Percentiles rank a stretch among this genome's conserved stretches.
Conservation (phyloP, 2,113 vertebrate genomes). For the Planiliza haematocheilus region DNA sequence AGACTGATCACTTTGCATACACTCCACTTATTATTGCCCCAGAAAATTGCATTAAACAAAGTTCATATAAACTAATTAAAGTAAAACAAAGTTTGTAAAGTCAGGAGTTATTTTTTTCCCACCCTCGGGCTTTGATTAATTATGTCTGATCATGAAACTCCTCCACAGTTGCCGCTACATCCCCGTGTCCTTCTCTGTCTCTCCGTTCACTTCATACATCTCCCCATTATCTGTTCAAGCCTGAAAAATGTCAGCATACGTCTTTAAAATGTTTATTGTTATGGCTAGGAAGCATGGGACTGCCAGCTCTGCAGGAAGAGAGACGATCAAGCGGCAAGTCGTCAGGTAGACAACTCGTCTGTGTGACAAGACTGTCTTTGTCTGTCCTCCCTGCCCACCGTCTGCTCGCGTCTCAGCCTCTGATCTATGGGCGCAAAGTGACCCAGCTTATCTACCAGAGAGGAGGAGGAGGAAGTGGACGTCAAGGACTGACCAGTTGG, state of each 20-base stretch:
- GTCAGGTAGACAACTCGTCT: slow-evolving; percentile 20
- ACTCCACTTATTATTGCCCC: no score
- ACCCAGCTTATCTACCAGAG: slow-evolving; percentile 21
- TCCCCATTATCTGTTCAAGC: slow-evolving; percentile 12
- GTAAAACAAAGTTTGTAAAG: no score
- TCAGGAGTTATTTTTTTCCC: neutral
- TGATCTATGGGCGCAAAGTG: slow-evolving; percentile 27
- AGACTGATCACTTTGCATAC: no score
- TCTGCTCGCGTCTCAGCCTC: neutral
- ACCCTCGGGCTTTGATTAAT: slow-evolving; percentile 1
- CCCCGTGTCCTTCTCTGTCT: neutral
- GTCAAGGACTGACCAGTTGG: neutral
- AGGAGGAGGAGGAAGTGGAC: neutral
- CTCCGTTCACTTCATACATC: slow-evolving; percentile 36
- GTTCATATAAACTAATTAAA: no score
- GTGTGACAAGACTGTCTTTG: slow-evolving; percentile 22
- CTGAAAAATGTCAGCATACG: slow-evolving; percentile 21
- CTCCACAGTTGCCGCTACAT: neutral
- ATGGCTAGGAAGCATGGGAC: slow-evolving; percentile 18
- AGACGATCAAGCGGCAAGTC: slow-evolving; percentile 1
- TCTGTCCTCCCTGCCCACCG: neutral
- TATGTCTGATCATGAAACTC: neutral
- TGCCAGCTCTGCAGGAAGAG: neutral
- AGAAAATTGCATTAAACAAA: no score
- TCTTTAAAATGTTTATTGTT: slow-evolving; percentile 43